These are phyloP conservation scores for Andinoacara biseriatus DNA, from an alignment of 2,113 vertebrate species.

Conservation along the genomic window DNA sequence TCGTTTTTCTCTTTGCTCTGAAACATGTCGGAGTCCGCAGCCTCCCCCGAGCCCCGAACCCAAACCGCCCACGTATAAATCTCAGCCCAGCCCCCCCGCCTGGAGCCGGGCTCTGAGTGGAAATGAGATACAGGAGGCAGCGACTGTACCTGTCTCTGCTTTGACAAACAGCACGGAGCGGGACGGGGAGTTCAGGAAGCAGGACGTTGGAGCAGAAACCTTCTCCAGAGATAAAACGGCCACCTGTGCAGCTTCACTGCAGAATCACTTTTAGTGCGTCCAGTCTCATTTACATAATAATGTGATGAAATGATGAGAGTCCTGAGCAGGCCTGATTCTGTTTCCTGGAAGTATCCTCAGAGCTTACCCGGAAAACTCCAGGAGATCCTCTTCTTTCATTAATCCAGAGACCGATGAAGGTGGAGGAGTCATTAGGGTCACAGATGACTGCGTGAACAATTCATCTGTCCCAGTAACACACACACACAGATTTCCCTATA, in stretches of 20 bases:
- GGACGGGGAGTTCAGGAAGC: not conserved
- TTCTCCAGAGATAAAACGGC: not conserved
- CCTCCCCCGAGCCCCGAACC: not conserved
- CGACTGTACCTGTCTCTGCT: not conserved
- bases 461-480: not conserved
- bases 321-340: not conserved
- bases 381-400: no score
- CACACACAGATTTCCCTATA: not conserved
- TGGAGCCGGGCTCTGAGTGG: not conserved
- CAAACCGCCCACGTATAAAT: not conserved
- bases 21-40: not conserved
- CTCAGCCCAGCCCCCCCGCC: not conserved
- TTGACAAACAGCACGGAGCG: not conserved
- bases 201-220: not conserved
- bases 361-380: not conserved
- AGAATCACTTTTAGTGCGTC: not conserved
- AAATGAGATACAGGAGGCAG: not conserved
- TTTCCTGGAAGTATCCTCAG: not conserved
- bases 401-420: not conserved
- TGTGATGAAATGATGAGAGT: not conserved
- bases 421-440: not conserved
- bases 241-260: not conserved
- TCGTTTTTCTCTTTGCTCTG: not conserved
- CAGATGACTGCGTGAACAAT: no score
- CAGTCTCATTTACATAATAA: not conserved